Evolutionary conservation across 1,140 invertebrate genomes (phyloP), one percentile per base, ranked within the genome.

Genomic region (Muscidifurax raptorellus): DNA sequence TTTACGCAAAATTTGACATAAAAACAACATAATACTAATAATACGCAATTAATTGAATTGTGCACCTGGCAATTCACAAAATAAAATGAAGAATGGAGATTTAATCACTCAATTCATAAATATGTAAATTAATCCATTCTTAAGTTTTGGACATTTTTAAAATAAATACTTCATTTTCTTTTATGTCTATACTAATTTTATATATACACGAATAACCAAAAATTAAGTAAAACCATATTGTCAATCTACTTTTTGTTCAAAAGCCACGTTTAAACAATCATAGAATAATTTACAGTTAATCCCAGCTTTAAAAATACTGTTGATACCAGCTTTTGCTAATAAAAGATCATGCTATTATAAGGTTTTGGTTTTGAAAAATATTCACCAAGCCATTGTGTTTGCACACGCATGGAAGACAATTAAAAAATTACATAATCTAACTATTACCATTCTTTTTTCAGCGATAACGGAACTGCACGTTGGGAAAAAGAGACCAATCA

Each of bases 391-490:
- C 18, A n/a, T 32, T 44, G 12, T 74, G 4, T 36, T 66, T 82
- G 30, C 52, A 18, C 30, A 27, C 30, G 47, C 27, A 25, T 40
- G 81, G 47, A 75, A 15, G 30, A 76, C 59, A 40, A 15, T 81
- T 28, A 47, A 13, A 84, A 22, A n/a, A 22, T 27, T 13, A 28
- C 25, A 75, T 36, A 2, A 2, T 9, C 10, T 75, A 75, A 69
- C 71, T 25, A 81, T 18, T 47, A 52, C 28, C 40, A 47, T 83
- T 71, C 72, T 1, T 10, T 79, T 79, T 85, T 76, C 13, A 90
- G 89, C 32, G 81, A 87, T 30, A 80, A 88, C 71, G 27, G 36
- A 85, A 86, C 25, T 18, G 69, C 3, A 88, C 15, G 74, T 52
- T 87, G 76, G 84, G 71, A 85, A 6, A 86, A 86, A 52, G 66